phyloP scores from a whole-genome alignment of 2,888 invertebrate species.

The Cerceris ruficornis region DNA sequence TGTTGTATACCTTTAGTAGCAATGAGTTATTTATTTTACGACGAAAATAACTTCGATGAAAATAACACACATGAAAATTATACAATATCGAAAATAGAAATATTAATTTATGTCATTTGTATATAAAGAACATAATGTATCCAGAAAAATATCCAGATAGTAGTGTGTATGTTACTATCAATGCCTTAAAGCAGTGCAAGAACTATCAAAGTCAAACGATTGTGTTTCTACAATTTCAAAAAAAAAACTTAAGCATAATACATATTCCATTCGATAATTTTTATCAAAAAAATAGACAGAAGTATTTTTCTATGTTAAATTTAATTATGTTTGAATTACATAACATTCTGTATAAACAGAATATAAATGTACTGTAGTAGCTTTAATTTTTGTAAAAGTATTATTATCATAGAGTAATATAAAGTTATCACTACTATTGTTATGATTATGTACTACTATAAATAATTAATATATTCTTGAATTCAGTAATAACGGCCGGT shows the following conservation, averaged over 20 bases:
- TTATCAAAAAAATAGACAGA: constrained; percentile 45
- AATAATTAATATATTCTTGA: constrained; percentile 60
- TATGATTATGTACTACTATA: constrained; percentile 52
- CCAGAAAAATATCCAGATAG: constrained; percentile 35
- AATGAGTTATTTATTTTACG: constrained; percentile 57
- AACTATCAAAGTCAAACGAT: constrained; percentile 33
- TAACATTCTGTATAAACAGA: constrained; percentile 52
- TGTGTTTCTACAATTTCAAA: constrained; percentile 47
- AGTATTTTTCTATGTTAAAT: constrained; percentile 63
- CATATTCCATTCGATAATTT: constrained; percentile 40
- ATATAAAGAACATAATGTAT: constrained; percentile 64
- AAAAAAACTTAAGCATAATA: constrained; percentile 22
- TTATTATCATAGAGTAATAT: constrained; percentile 51
- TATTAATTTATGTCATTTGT: constrained; percentile 69
- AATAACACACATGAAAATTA: constrained; percentile 40
- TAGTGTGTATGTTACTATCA: constrained; percentile 42
- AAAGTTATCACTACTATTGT: constrained; percentile 51
- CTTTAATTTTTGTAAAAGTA: constrained; percentile 53
- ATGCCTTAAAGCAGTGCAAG: constrained; percentile 43
- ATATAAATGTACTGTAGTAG: constrained; percentile 42
- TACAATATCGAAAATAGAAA: constrained; percentile 52
- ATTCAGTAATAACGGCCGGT: constrained; percentile 28
- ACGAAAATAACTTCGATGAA: constrained; percentile 36
- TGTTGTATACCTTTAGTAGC: constrained; percentile 53
- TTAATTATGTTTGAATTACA: constrained; percentile 40